A percentile compares a stretch with the other conserved stretches of the same genome.
Evolutionary conservation across 2,797 vertebrate species (phyloP).

Genomic region (Lerista edwardsae): DNA sequence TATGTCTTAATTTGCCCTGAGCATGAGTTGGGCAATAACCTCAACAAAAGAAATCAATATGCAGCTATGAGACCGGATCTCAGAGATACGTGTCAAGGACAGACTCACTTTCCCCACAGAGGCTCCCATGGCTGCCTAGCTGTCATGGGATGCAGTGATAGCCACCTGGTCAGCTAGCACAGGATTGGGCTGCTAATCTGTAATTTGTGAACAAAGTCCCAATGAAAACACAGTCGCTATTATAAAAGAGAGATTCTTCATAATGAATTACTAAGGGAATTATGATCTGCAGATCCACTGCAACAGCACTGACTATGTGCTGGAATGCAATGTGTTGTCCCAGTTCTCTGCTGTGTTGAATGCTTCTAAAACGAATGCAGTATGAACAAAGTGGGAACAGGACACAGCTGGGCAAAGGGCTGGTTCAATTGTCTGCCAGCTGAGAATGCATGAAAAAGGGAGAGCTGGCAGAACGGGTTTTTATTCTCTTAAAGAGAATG

Average conservation of each 20-base stretch:
- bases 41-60: background rate
- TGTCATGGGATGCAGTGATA: too few relatives aligned
- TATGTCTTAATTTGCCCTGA: background rate
- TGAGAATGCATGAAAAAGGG: slow-evolving; percentile 29
- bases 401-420: slow-evolving; percentile 19
- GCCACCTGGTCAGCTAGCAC: too few relatives aligned
- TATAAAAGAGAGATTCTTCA: background rate
- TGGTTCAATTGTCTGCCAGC: slow-evolving; percentile 4
- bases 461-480: slow-evolving; percentile 23
- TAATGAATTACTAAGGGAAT: background rate
- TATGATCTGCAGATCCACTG: background rate
- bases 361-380: slow-evolving; percentile 20
- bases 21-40: background rate
- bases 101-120: too few relatives aligned
- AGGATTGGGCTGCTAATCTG: too few relatives aligned
- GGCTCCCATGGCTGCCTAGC: too few relatives aligned
- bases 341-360: slow-evolving; percentile 11
- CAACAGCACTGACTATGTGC: background rate
- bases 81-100: background rate
- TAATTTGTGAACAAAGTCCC: background rate
- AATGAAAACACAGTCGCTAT: background rate
- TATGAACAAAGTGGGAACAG: slow-evolving; percentile 37
- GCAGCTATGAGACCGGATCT: background rate
- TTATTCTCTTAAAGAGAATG: background rate
- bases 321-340: slow-evolving; percentile 20